Evolutionary conservation across 37 sponge, comb jelly and placozoan genomes (phyloP).

Genomic region (Corticium candelabrum): DNA sequence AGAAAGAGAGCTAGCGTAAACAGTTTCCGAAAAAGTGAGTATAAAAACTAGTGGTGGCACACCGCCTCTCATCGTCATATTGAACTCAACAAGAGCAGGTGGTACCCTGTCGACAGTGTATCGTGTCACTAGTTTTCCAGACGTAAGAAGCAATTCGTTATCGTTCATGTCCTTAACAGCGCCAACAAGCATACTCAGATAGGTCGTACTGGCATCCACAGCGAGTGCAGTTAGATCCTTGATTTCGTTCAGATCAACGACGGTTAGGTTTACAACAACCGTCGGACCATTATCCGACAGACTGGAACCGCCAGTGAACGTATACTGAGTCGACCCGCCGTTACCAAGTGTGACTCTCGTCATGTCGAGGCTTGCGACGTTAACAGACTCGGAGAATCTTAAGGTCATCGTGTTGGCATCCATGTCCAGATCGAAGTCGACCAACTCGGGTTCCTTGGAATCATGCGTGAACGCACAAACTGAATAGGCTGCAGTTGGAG

Average conservation of each 20-base stretch:
- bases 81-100: conserved; percentile 55
- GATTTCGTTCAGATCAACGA: conserved; percentile 68
- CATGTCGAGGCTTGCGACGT: conserved; percentile 46
- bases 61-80: conserved; percentile 60
- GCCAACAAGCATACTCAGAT: conserved; percentile 23
- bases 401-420: conserved; percentile 43
- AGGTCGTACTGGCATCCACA: conserved; percentile 33
- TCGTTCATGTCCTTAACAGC: conserved; percentile 50
- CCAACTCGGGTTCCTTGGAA: conserved; percentile 25
- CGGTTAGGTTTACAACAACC: conserved; percentile 39
- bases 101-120: conserved; percentile 34
- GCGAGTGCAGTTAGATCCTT: conserved; percentile 58
- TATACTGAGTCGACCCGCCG: conserved; percentile 36
- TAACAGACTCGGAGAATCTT: conserved; percentile 69
- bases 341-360: conserved; percentile 43
- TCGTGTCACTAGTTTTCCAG: not conserved
- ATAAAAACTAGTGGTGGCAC: conserved; percentile 73
- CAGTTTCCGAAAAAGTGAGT: conserved; percentile 81
- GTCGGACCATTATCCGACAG: conserved; percentile 47
- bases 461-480: conserved; percentile 35
- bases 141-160: conserved; percentile 11
- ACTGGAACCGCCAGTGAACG: conserved; percentile 44
- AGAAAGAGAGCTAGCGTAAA: conserved; percentile 32
- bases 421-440: conserved; percentile 59
- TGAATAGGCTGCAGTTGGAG: conserved; percentile 12